phyloP scores from a whole-genome alignment of 2,113 vertebrate genomes.

The Eclectus roratus region DNA sequence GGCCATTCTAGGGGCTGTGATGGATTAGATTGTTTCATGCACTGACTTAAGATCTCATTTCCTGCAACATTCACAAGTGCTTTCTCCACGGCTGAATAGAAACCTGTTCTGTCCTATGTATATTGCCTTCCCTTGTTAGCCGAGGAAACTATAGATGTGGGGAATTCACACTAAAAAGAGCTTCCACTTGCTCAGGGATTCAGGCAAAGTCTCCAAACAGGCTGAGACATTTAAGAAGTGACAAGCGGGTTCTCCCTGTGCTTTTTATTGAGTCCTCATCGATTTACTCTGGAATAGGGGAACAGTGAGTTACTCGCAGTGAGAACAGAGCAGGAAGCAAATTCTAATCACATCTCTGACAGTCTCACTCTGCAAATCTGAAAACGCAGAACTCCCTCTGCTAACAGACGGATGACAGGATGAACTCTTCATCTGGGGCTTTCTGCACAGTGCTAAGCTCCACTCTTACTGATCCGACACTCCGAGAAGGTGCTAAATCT shows the following conservation, averaged over 20 bases:
- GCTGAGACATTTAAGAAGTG: slow-evolving; percentile 53
- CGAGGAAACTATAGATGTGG: neutral
- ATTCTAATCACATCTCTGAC: slow-evolving; percentile 4
- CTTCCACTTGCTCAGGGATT: slow-evolving; percentile 39
- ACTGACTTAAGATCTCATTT: slow-evolving; percentile 86
- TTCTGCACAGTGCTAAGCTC: neutral
- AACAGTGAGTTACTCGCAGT: neutral
- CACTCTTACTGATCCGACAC: neutral
- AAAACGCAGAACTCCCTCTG: neutral
- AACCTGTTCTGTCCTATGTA: slow-evolving; percentile 49
- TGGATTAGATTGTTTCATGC: slow-evolving; percentile 85
- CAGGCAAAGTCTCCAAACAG: slow-evolving; percentile 36
- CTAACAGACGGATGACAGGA: neutral
- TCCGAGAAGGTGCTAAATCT: neutral
- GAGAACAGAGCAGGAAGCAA: neutral
- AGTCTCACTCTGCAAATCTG: neutral
- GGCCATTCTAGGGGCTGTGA: slow-evolving; percentile 79
- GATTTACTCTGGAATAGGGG: neutral
- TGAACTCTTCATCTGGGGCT: neutral
- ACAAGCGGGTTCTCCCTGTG: neutral
- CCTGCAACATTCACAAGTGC: slow-evolving; percentile 82
- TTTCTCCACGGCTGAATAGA: slow-evolving; percentile 74
- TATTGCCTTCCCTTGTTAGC: slow-evolving; percentile 39
- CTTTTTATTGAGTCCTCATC: slow-evolving; percentile 29
- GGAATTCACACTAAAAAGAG: slow-evolving; percentile 12